Conservation (phyloP, 2,797 vertebrate species). For the Falco cherrug region DNA sequence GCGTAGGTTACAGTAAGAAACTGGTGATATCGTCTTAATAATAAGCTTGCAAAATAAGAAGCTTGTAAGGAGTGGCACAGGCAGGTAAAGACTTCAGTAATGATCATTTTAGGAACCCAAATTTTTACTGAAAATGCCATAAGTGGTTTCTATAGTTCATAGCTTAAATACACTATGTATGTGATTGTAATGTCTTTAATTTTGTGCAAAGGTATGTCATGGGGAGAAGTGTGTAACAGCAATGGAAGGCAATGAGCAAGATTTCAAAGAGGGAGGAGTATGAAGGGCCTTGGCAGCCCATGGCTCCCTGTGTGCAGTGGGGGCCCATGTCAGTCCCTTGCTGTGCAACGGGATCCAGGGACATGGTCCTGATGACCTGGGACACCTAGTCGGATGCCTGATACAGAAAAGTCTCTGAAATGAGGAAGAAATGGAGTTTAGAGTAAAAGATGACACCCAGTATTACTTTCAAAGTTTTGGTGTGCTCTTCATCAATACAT, state of each 20-base stretch:
- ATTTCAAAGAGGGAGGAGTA: background rate
- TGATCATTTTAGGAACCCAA: background rate
- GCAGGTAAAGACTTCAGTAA: background rate
- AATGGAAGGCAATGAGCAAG: background rate
- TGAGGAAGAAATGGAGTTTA: background rate
- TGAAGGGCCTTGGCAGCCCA: background rate
- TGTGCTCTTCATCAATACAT: background rate
- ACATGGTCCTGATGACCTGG: background rate
- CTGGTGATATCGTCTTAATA: background rate
- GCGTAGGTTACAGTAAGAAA: background rate
- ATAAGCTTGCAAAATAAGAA: background rate
- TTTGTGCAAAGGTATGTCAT: background rate
- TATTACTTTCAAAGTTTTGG: background rate
- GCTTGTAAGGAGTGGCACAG: background rate
- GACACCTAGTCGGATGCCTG: no score
- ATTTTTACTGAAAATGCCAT: background rate
- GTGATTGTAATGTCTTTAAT: background rate
- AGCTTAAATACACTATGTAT: background rate
- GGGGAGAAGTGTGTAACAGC: background rate
- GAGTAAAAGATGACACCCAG: background rate
- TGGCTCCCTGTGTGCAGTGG: background rate
- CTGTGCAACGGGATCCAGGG: background rate
- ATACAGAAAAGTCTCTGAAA: background rate
- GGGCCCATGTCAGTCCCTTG: rapidly evolving
- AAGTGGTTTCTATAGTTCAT: background rate